Base-by-base conservation (phyloP, 2,797 vertebrate species). In the Pseudotriccus pelzelni region DNA sequence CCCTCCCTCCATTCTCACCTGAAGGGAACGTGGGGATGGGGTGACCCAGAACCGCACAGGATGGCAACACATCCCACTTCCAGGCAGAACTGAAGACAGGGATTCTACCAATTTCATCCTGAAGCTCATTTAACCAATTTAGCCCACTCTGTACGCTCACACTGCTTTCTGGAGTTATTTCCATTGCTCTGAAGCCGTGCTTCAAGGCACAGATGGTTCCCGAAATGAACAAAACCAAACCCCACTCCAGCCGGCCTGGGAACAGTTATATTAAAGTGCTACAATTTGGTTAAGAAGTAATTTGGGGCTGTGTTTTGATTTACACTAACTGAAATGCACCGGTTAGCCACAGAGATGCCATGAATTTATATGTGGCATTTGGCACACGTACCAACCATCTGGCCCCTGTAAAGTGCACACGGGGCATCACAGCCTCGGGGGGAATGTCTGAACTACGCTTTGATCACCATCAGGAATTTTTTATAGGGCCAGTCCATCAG, bases 271-370 rank as follows among this genome's bases (percentile, higher is more conserved):
- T 37, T 60, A 47, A 92, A 95, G 68, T 66, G 72, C 36, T 88
- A 62, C 23, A 23, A 50, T 72, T 84, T 70, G 92, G 94, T 91
- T 69, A 53, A 88, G 73, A 92, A 94, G 93, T 80, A 85, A 95
- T 97, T 95, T 95, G 58, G 84, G 70, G 84, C 56, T 56, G 80
- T 75, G 62, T 90, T 97, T 95, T 94, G 91, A 96, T 97, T 97
- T 96, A 95, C 92, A 75, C 83, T 21, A 75, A 36, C 94, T 80
- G 28, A 96, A 97, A 90, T 0, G 17, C 16, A 43, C 83, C 6
- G 70, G 84, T 95, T 89, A 66, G 67, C 90, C 91, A 87, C 83
- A 25, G 93, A 93, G 92, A 91, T 89, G 79, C 66, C 79, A 52
- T 93, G 86, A 95, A 95, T 96, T 92, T 85, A 3, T 64, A 32